Conservation (phyloP, 2,888 invertebrate species). For the Sylvicola fuscatus region DNA sequence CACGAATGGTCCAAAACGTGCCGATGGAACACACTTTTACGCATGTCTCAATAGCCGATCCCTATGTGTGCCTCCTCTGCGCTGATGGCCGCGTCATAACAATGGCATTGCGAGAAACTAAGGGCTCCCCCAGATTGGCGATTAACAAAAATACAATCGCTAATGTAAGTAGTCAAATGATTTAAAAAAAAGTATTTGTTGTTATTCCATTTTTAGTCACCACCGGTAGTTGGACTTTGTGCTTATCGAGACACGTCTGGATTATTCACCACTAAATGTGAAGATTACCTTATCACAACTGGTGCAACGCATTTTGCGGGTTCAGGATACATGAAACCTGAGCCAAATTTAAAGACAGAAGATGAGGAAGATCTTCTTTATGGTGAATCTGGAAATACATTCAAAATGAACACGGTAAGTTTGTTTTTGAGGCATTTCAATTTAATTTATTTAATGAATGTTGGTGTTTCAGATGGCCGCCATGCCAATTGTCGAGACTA, state of each 20-base stretch:
- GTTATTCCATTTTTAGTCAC: slow-evolving; percentile 17
- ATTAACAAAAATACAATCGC: slow-evolving; percentile 35
- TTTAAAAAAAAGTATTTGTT: too few relatives aligned
- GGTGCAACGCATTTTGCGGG: too few relatives aligned
- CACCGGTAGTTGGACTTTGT: slow-evolving; percentile 31
- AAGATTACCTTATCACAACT: too few relatives aligned
- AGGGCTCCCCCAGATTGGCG: slow-evolving; percentile 32
- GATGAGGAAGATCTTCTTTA: slow-evolving; percentile 88
- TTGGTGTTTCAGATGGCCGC: too few relatives aligned
- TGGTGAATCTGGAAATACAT: slow-evolving; percentile 53
- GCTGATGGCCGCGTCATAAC: slow-evolving; percentile 74
- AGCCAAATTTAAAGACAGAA: too few relatives aligned
- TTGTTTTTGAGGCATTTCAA: too few relatives aligned
- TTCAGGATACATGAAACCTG: too few relatives aligned
- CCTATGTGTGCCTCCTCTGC: slow-evolving; percentile 72
- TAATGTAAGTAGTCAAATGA: too few relatives aligned
- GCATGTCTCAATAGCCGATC: slow-evolving; percentile 77
- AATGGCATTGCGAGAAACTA: slow-evolving; percentile 55
- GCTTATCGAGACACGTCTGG: slow-evolving; percentile 82
- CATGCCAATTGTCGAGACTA: too few relatives aligned
- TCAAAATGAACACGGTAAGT: slow-evolving; percentile 36
- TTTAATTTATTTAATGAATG: too few relatives aligned
- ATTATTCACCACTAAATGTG: slow-evolving; percentile 47
- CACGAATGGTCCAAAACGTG: slow-evolving; percentile 56
- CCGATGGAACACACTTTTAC: slow-evolving; percentile 71